Conservation (phyloP, 2,888 invertebrate species). For the Nemoura dubitans region DNA sequence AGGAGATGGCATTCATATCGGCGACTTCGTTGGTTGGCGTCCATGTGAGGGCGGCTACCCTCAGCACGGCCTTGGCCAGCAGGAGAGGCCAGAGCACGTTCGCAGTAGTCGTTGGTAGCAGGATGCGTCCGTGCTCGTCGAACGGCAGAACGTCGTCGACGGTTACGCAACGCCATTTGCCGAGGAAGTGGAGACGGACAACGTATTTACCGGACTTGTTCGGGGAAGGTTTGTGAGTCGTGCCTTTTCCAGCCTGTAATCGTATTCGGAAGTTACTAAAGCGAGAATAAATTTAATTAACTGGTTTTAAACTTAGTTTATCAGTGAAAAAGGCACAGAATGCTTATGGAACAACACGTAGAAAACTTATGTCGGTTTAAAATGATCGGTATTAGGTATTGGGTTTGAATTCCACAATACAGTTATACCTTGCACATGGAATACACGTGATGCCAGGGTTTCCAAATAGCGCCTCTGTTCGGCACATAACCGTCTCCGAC, state of each 20-base stretch:
- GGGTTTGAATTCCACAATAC: too few relatives aligned
- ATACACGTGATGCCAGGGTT: conserved; percentile 49
- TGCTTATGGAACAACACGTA: too few relatives aligned
- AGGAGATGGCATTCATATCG: conserved; percentile 61
- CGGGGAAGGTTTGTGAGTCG: conserved; percentile 25
- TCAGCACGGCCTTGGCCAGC: conserved; percentile 59
- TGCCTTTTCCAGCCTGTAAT: conserved; percentile 33
- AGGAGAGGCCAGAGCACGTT: conserved; percentile 63
- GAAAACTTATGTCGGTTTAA: too few relatives aligned
- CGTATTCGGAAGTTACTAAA: not conserved
- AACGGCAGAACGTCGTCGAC: conserved; percentile 63
- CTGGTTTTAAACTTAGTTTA: too few relatives aligned
- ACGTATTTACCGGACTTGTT: conserved; percentile 60
- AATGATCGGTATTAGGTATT: too few relatives aligned
- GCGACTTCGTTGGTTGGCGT: conserved; percentile 56
- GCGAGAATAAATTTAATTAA: too few relatives aligned
- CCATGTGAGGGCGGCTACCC: conserved; percentile 60
- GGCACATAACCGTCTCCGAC: conserved; percentile 23
- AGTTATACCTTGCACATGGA: conserved; percentile 45
- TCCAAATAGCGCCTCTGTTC: conserved; percentile 44
- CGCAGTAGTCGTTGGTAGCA: conserved; percentile 57
- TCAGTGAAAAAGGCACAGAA: too few relatives aligned
- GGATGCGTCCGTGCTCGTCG: conserved; percentile 56
- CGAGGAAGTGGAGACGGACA: conserved; percentile 62
- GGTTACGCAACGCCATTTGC: conserved; percentile 61